phyloP scores from a whole-genome alignment of 1,140 invertebrate species.

The Heterodera schachtii region DNA sequence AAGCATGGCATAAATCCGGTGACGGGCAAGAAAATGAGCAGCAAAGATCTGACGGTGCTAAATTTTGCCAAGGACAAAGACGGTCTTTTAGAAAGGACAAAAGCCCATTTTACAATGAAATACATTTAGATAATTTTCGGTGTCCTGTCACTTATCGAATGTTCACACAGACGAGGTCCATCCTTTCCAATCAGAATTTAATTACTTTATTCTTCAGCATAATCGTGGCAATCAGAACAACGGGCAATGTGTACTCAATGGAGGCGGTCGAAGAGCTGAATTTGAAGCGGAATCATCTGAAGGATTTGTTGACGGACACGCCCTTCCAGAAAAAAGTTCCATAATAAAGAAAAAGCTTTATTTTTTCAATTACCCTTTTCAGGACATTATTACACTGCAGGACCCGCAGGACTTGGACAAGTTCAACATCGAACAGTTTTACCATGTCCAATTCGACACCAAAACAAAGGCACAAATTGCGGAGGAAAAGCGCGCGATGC shows the following conservation, averaged over 20 bases:
- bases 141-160: constrained; percentile 92
- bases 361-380: constrained; percentile 17
- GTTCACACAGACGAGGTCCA: constrained; percentile 79
- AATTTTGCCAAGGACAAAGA: constrained; percentile 85
- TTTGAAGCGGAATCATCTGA: constrained; percentile 89
- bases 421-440: constrained; percentile 90
- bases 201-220: constrained; percentile 73
- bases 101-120: constrained; percentile 33
- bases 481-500: constrained; percentile 48
- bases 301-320: constrained; percentile 87
- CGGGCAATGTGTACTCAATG: constrained; percentile 92
- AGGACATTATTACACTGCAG: constrained; percentile 66
- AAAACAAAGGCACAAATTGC: constrained; percentile 70
- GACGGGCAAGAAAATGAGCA: constrained; percentile 83
- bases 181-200: neutral
- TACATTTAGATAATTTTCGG: constrained; percentile 74
- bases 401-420: constrained; percentile 85
- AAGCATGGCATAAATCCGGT: constrained; percentile 92
- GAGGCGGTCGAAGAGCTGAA: constrained; percentile 97
- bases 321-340: constrained; percentile 79
- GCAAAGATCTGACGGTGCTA: constrained; percentile 83
- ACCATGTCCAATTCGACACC: constrained; percentile 94
- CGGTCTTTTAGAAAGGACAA: constrained; percentile 66
- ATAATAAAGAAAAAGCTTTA: neutral
- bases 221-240: constrained; percentile 85